Evolutionary conservation across 2,888 invertebrate genomes (phyloP).

Genomic region (Sisyra nigra): DNA sequence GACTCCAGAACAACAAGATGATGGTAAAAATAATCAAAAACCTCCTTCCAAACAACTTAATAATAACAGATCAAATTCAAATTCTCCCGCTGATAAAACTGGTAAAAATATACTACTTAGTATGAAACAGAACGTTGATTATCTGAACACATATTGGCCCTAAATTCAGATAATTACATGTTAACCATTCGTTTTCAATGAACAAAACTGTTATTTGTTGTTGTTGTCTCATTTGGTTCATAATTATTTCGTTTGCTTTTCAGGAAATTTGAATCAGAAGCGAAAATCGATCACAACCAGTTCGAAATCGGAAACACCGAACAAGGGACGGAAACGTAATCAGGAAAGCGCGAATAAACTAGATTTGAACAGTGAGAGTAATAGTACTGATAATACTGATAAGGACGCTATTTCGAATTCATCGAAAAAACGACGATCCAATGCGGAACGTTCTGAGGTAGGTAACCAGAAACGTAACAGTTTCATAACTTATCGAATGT

Average conservation of each 20-base stretch:
- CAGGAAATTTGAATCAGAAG: slow-evolving; percentile 24
- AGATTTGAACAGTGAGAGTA: slow-evolving; percentile 3
- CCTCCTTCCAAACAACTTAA: slow-evolving; percentile 31
- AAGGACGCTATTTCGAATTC: not conserved
- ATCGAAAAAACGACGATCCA: slow-evolving; percentile 28
- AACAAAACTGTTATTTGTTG: too few species aligned
- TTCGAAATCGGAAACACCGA: slow-evolving; percentile 35
- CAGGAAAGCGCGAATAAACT: slow-evolving; percentile 25
- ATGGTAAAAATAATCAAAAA: slow-evolving; percentile 23
- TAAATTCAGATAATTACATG: too few species aligned
- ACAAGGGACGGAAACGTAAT: slow-evolving; percentile 34
- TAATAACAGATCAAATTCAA: slow-evolving; percentile 16
- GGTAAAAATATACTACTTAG: slow-evolving; percentile 9
- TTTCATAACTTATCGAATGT: not conserved
- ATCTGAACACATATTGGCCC: too few species aligned
- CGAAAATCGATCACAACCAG: slow-evolving; percentile 22
- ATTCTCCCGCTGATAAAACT: slow-evolving; percentile 20
- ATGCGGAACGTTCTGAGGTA: slow-evolving; percentile 22
- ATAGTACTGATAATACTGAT: slow-evolving; percentile 17
- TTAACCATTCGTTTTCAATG: too few species aligned
- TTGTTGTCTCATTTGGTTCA: too few species aligned
- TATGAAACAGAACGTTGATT: too few species aligned
- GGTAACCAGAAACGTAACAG: not conserved
- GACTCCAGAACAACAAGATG: slow-evolving; percentile 33
- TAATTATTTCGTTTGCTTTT: too few species aligned